A percentile compares a stretch with the other conserved stretches of the same genome.
These are phyloP conservation scores for Chloropsis hardwickii DNA, from an alignment of 2,113 vertebrate species.

Conservation along the genomic window DNA sequence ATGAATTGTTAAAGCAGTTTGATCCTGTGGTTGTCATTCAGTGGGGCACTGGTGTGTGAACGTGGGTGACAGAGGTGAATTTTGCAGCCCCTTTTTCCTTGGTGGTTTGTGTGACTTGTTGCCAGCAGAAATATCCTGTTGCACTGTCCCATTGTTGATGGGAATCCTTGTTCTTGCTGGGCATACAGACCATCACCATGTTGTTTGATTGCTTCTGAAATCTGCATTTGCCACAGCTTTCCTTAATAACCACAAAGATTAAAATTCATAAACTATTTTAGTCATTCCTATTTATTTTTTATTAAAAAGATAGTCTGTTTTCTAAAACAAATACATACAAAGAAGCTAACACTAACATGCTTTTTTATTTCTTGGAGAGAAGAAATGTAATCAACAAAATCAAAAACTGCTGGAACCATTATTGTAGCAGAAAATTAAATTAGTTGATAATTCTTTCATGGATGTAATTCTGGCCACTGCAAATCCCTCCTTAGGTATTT, in stretches of 20 bases:
- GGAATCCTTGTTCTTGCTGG: neutral
- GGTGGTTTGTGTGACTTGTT: neutral
- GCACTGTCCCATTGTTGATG: neutral
- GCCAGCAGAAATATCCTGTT: neutral
- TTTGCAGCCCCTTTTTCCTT: neutral
- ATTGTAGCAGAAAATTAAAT: conserved; percentile 53
- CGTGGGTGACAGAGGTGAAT: neutral
- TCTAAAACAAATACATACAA: neutral
- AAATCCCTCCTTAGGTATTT: conserved; percentile 68
- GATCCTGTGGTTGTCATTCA: fast-evolving
- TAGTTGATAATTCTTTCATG: conserved; percentile 62
- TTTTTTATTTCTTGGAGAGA: neutral
- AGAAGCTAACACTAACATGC: neutral
- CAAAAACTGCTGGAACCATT: conserved; percentile 29
- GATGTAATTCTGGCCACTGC: conserved; percentile 48
- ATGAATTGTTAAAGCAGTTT: neutral
- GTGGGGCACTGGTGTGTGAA: neutral
- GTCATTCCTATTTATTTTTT: neutral
- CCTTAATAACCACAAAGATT: neutral
- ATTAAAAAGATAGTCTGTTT: neutral
- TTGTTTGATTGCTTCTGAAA: neutral
- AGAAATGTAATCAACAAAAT: conserved; percentile 47
- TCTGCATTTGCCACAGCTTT: neutral
- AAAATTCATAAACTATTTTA: neutral
- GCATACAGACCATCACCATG: fast-evolving